Base-by-base conservation (phyloP, 2,797 vertebrate genomes). In the Falco novaeseelandiae region DNA sequence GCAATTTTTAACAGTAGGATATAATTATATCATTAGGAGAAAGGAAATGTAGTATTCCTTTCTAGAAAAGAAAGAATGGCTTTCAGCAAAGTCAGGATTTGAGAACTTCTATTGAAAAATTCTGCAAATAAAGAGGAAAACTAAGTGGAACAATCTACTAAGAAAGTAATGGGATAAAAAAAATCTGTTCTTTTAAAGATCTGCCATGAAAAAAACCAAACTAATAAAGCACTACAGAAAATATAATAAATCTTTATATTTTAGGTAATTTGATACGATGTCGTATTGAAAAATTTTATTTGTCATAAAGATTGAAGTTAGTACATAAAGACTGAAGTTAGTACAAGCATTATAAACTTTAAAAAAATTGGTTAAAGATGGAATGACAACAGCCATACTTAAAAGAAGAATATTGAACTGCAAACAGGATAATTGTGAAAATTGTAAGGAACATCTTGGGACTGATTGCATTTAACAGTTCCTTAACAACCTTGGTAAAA, bases 151-250 rank as follows among this genome's bases (percentile, higher is more conserved):
- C 3, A 36, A 52, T 26, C 7, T 65, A 8, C 18, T 40, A 44
- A 57, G 16, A 80, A 71, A 86, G 6, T 1, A 3, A 29, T 0
- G 2, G 3, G 8, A 70, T 57, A 4, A 66, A 72, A 72, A 77
- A 76, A 34, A 17, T 0, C 3, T 7, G 7, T 0, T 0, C 55
- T 36, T 84, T 62, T 78, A 54, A 16, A 36, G 25, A 34, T 58
- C 3, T 73, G 9, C 13, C 2, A 21, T 13, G 8, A 20, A 57
- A 57, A 83, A 57, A 40, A 40, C 3, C 11, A 40, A 54, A 19
- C 13, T 25, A 49, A 38, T 26, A 49, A 65, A 25, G 1, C 13
- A 57, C 9, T 26, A 8, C 62, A 1, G 0, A 57, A 88, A 77
- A 86, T 23, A 54, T 8, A 66, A 25, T 20, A 66, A 27, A 63